Conservation (phyloP, 1,140 invertebrate genomes). For the Brachionus sp. region DNA sequence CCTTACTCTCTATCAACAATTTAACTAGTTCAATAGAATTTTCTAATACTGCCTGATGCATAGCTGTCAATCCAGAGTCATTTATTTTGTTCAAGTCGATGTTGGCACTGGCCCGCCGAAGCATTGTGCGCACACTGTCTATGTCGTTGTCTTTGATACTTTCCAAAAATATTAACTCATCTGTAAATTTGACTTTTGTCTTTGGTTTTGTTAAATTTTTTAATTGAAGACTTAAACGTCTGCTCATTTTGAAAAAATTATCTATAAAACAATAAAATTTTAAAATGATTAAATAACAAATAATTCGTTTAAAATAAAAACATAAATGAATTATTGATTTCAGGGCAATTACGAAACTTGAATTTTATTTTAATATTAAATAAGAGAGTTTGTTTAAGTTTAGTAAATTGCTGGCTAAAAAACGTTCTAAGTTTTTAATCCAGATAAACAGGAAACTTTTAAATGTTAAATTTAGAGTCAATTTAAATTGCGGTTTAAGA, state of each 20-base stretch:
- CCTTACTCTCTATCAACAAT: slow-evolving; percentile 86
- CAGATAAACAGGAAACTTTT: slow-evolving; percentile 24
- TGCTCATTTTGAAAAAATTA: neutral
- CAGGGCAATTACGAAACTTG: neutral
- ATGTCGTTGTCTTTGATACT: slow-evolving; percentile 59
- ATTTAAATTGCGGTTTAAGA: neutral
- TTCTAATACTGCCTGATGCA: slow-evolving; percentile 70
- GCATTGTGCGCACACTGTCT: slow-evolving; percentile 52
- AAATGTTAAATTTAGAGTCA: neutral
- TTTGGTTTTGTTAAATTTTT: slow-evolving; percentile 47
- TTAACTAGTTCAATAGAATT: slow-evolving; percentile 96
- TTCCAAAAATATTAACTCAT: slow-evolving; percentile 58
- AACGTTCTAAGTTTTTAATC: neutral
- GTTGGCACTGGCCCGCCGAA: slow-evolving; percentile 54
- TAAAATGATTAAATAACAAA: neutral
- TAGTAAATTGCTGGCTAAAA: neutral
- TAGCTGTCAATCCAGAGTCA: slow-evolving; percentile 51
- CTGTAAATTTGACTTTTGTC: slow-evolving; percentile 55
- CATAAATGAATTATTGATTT: neutral
- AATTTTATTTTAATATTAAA: neutral
- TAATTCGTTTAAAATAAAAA: neutral
- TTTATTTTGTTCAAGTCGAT: slow-evolving; percentile 57
- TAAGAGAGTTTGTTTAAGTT: neutral
- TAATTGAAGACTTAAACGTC: slow-evolving; percentile 36
- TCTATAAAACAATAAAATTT: neutral